phyloP scores from a whole-genome alignment of 2,888 invertebrate genomes.

The Eupithecia subfuscata region DNA sequence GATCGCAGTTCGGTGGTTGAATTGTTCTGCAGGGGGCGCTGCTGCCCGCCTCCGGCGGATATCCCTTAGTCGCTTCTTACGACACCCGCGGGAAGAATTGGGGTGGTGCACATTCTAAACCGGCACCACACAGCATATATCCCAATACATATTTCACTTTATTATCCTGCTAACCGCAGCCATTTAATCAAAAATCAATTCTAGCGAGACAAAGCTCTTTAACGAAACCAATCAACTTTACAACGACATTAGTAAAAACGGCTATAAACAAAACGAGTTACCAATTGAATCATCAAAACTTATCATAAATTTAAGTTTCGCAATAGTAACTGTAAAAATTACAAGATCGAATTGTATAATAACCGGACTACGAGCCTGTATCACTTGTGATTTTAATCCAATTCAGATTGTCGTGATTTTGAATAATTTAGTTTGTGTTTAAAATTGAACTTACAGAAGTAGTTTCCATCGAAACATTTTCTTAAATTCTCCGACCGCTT shows the following conservation, averaged over 20 bases:
- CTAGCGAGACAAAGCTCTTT: constrained; percentile 5
- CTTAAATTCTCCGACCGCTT: background rate
- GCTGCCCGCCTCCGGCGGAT: no score
- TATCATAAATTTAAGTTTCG: constrained; percentile 50
- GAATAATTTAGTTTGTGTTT: background rate
- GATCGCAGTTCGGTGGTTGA: no score
- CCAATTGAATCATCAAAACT: constrained; percentile 46
- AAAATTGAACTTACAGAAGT: background rate
- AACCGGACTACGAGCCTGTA: constrained; percentile 53
- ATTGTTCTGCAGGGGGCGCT: no score
- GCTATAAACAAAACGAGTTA: constrained; percentile 43
- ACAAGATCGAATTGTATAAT: constrained; percentile 70
- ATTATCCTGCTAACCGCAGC: background rate
- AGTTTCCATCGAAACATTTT: background rate
- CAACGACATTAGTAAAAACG: constrained; percentile 28
- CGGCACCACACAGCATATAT: no score
- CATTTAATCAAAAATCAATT: background rate
- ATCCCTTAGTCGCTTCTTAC: no score
- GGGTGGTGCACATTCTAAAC: no score
- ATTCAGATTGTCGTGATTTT: background rate
- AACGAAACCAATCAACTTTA: constrained; percentile 38
- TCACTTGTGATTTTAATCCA: constrained; percentile 6
- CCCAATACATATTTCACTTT: background rate
- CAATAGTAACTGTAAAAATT: constrained; percentile 54
- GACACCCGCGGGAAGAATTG: no score